Evolutionary conservation across 2,797 vertebrate genomes (phyloP).

Genomic region (Otolemur crassicaudatus): DNA sequence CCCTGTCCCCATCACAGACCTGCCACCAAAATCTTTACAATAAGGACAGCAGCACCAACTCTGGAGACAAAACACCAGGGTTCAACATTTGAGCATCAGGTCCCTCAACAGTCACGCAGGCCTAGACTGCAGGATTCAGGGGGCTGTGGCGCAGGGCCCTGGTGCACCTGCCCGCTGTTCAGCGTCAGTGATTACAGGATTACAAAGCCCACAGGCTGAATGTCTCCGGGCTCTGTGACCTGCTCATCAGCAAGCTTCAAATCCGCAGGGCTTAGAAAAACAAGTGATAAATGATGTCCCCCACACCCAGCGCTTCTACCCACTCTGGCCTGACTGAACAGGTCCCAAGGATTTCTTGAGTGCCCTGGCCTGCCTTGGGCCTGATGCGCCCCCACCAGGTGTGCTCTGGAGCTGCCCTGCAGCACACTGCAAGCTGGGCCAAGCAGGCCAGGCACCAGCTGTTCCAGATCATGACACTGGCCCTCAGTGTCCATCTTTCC

Average conservation of each 20-base stretch:
- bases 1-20: too few relatives aligned
- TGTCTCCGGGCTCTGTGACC: not conserved
- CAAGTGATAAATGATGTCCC: not conserved
- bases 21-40: not conserved
- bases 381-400: too few relatives aligned
- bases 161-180: not conserved
- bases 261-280: slow-evolving; percentile 25
- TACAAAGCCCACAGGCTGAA: not conserved
- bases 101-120: not conserved
- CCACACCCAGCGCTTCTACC: not conserved
- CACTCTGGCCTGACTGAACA: not conserved
- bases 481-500: not conserved
- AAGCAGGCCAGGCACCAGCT: not conserved
- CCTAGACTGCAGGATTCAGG: not conserved
- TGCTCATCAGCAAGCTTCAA: not conserved
- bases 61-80: not conserved
- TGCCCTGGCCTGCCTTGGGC: not conserved
- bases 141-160: not conserved
- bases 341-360: not conserved
- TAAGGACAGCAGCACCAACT: not conserved
- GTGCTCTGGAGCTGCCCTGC: not conserved
- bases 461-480: not conserved
- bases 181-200: accelerated
- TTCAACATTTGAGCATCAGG: not conserved
- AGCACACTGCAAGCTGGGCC: not conserved